Evolutionary conservation across 2,888 invertebrate species (phyloP), one percentile per base, ranked within the genome.

Genomic region (Neoitamus cyanurus): DNA sequence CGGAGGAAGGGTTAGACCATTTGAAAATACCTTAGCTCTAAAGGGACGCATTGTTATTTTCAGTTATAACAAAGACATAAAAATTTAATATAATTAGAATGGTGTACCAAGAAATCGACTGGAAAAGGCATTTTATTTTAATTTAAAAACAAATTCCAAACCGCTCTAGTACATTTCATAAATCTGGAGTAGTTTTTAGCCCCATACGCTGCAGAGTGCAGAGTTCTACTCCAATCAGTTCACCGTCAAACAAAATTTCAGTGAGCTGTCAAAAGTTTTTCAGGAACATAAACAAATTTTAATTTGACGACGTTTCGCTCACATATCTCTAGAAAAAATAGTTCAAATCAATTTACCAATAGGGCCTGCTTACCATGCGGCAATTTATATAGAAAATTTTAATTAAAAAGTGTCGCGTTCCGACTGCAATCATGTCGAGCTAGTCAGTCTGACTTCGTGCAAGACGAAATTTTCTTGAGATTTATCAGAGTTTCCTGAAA

Each of bases 181-280:
- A 20, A 1, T 15, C 15, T 7, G 7, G 5, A 48, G n/a, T 3
- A 25, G 0, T 20, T 20, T 48, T 58, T 58, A 58, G 58, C 7
- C 58, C 58, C 7, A 58, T 20, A 58, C 4, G 7, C 37, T 2
- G 5, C 37, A 3, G 7, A 37, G 9, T 58, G 5, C 58, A 58
- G n/a, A n/a, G n/a, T n/a, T n/a, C 58, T 9, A 0, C 25, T 58
- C 9, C 25, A 58, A 2, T 58, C 25, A 20, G 6, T 25, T 20
- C 9, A 11, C 5, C 15, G n/a, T 73, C 73, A 73, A 73, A 20
- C n/a, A 73, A 73, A 73, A 20, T 58, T 36, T 73, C 34, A 30
- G 37, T 73, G 73, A 36, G 73, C 73, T 73, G 73, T 73, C 73
- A 73, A 37, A 36, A 36, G n/a, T 73, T 36, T 34, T 34, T 7